Percentiles rank a stretch among this genome's conserved stretches.
Conservation (phyloP, 2,797 vertebrate genomes). For the Anomalospiza imberbis region DNA sequence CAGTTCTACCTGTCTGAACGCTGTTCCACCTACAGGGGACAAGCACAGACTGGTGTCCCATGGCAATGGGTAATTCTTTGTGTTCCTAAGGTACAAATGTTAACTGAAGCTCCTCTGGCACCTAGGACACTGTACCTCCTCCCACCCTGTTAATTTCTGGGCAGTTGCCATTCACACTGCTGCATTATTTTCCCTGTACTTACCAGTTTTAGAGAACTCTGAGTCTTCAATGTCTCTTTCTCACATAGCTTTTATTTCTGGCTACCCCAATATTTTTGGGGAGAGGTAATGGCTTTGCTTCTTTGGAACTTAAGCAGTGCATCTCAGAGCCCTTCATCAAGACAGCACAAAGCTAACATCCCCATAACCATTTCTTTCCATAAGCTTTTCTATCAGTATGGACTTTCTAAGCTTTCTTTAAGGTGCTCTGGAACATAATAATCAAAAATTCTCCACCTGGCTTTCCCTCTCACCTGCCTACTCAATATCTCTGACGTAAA, state of each 20-base stretch:
- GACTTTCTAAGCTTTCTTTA: neutral
- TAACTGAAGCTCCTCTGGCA: neutral
- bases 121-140: rapidly evolving
- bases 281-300: neutral
- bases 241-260: neutral
- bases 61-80: rapidly evolving
- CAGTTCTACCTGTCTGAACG: neutral
- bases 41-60: neutral
- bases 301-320: neutral
- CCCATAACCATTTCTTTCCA: neutral
- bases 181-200: neutral
- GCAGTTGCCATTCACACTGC: neutral
- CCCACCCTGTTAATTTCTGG: neutral
- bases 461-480: neutral
- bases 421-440: neutral
- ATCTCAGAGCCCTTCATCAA: neutral
- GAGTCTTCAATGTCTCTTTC: neutral
- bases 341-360: neutral
- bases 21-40: neutral
- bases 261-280: neutral
- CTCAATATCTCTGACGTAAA: neutral
- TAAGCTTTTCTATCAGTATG: neutral
- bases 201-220: neutral
- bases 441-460: neutral
- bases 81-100: neutral